Evolutionary conservation across 2,888 invertebrate species (phyloP).

Genomic region (Tachystola acroxantha): DNA sequence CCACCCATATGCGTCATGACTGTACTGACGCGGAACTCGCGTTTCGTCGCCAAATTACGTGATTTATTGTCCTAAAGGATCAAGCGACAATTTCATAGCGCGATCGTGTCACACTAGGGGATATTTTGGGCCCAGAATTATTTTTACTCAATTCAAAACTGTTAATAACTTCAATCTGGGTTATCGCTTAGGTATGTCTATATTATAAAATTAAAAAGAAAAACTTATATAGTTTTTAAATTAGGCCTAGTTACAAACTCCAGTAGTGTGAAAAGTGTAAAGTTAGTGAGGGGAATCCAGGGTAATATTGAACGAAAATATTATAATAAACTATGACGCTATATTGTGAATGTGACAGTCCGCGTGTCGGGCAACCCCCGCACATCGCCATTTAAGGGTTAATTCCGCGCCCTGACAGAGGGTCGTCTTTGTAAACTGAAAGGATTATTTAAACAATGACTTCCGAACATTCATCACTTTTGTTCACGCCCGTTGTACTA

Average conservation of each 20-base stretch:
- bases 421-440: conserved; percentile 67
- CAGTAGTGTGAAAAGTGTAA: conserved; percentile 25
- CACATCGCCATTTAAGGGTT: conserved; percentile 58
- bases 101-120: conserved; percentile 18
- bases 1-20: conserved; percentile 29
- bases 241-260: neutral
- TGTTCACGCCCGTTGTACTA: conserved; percentile 50
- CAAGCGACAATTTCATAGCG: conserved; percentile 29
- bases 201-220: too few relatives aligned
- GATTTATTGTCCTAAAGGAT: conserved; percentile 71
- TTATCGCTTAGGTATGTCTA: too few relatives aligned
- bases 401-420: conserved; percentile 40
- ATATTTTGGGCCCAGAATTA: too few relatives aligned
- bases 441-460: conserved; percentile 67
- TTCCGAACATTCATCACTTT: conserved; percentile 61
- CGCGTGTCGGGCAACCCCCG: conserved; percentile 61
- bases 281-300: conserved; percentile 40
- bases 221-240: too few relatives aligned
- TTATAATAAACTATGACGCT: conserved; percentile 71
- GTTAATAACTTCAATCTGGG: neutral
- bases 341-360: conserved; percentile 73
- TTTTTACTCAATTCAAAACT: too few relatives aligned
- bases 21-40: conserved; percentile 37
- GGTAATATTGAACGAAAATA: conserved; percentile 67
- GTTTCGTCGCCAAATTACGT: conserved; percentile 68